A percentile compares a stretch with the other conserved stretches of the same genome.
These are phyloP conservation scores for Rhorus exstirpatorius DNA, from an alignment of 2,888 invertebrate genomes.

Conservation along the genomic window DNA sequence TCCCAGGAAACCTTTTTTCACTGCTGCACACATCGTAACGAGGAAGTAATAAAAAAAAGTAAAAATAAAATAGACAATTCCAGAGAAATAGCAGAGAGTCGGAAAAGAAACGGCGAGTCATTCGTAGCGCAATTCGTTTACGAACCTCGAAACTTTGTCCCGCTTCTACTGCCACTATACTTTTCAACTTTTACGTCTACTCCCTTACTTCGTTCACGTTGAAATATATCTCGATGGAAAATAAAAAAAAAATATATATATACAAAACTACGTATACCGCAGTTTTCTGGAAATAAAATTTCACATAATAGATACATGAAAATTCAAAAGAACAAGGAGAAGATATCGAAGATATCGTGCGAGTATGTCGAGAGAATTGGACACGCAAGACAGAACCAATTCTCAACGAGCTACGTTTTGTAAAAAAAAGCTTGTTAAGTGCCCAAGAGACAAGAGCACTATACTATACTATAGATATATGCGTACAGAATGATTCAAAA, in stretches of 20 bases:
- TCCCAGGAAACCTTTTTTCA: neutral
- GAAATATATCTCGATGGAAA: conserved; percentile 43
- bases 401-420: conserved; percentile 33
- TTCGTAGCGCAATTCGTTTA: conserved; percentile 53
- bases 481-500: neutral
- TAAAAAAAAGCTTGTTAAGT: conserved; percentile 59
- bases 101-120: conserved; percentile 23
- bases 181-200: conserved; percentile 64
- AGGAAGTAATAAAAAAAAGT: conserved; percentile 40
- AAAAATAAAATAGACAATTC: conserved; percentile 13
- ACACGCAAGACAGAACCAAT: conserved; percentile 40
- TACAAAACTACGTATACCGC: neutral
- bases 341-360: conserved; percentile 7
- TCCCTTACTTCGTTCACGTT: conserved; percentile 21
- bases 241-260: too few relatives aligned
- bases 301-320: conserved; percentile 44
- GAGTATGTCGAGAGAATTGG: conserved; percentile 3
- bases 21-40: conserved; percentile 27
- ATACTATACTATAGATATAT: neutral
- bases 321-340: conserved; percentile 7
- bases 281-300: conserved; percentile 20
- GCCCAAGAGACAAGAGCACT: conserved; percentile 31
- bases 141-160: conserved; percentile 57
- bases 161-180: conserved; percentile 20
- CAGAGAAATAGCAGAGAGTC: conserved; percentile 29